Conservation (phyloP, 2,888 invertebrate species). For the Leucoma salicis region DNA sequence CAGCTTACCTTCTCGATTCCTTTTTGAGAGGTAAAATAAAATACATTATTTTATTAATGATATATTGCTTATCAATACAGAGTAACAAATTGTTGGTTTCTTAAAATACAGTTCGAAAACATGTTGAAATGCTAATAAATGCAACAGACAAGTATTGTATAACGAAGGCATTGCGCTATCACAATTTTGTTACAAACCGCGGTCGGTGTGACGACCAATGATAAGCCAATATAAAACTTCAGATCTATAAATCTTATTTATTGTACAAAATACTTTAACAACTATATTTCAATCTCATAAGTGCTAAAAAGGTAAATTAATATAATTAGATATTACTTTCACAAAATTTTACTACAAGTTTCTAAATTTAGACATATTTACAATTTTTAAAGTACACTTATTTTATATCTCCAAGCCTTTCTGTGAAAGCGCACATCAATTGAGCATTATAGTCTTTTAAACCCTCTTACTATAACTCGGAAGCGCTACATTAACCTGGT, state of each 20-base stretch:
- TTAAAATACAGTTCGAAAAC: constrained; percentile 68
- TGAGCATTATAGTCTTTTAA: constrained; percentile 70
- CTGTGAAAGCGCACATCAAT: constrained; percentile 76
- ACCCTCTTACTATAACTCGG: constrained; percentile 49
- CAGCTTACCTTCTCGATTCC: too few species aligned
- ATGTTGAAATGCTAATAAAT: constrained; percentile 79
- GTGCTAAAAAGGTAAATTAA: constrained; percentile 76
- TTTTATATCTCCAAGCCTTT: constrained; percentile 63
- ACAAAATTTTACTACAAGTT: constrained; percentile 66
- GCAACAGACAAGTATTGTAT: constrained; percentile 67
- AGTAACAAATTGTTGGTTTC: constrained; percentile 75
- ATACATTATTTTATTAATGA: constrained; percentile 75
- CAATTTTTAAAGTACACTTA: constrained; percentile 56
- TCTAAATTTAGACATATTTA: constrained; percentile 78
- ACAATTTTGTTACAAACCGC: constrained; percentile 52
- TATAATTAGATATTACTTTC: constrained; percentile 63
- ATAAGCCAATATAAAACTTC: constrained; percentile 74
- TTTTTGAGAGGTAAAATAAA: too few species aligned
- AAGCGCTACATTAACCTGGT: constrained; percentile 54
- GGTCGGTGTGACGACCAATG: constrained; percentile 40
- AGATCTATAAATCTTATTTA: constrained; percentile 65
- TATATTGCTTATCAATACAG: constrained; percentile 81
- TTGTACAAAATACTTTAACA: constrained; percentile 72
- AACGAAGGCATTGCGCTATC: constrained; percentile 76
- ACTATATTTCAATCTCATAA: constrained; percentile 73